A percentile compares a stretch with the other conserved stretches of the same genome.
Conservation (phyloP, 1,140 invertebrate species). For the Trichoplusia ni region DNA sequence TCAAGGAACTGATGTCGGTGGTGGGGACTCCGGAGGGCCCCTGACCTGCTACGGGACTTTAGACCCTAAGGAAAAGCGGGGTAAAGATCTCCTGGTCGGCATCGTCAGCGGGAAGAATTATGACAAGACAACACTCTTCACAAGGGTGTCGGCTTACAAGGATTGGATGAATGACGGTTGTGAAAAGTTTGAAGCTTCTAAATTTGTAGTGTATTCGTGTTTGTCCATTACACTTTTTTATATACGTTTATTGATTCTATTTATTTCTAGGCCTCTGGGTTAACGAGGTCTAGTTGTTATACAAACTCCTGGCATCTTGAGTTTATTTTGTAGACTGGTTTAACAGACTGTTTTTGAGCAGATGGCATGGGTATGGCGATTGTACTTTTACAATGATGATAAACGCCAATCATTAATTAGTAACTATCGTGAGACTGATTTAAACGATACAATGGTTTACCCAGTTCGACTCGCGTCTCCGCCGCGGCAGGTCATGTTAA, state of each 20-base stretch:
- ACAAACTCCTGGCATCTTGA: no score
- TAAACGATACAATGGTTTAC: no score
- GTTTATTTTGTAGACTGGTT: no score
- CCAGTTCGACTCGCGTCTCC: no score
- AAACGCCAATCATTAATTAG: no score
- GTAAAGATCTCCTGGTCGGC: slow-evolving; percentile 51
- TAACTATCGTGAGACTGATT: no score
- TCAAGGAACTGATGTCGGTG: slow-evolving; percentile 47
- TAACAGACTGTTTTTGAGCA: no score
- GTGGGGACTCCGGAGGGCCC: slow-evolving; percentile 65
- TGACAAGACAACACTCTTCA: slow-evolving; percentile 60
- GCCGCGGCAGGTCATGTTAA: no score
- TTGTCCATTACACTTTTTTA: background rate
- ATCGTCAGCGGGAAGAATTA: slow-evolving; percentile 65
- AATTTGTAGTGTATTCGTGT: background rate
- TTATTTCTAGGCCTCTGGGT: background rate
- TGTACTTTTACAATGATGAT: no score
- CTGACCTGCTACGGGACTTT: slow-evolving; percentile 49
- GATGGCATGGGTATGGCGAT: no score
- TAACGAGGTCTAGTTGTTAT: no score
- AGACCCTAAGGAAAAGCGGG: slow-evolving; percentile 41
- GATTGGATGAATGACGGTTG: slow-evolving; percentile 47
- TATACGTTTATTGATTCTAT: slow-evolving; percentile 3
- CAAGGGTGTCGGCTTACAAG: slow-evolving; percentile 54
- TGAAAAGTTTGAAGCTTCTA: background rate